These are phyloP conservation scores for Blera fallax DNA, from an alignment of 2,888 invertebrate genomes.

Conservation along the genomic window DNA sequence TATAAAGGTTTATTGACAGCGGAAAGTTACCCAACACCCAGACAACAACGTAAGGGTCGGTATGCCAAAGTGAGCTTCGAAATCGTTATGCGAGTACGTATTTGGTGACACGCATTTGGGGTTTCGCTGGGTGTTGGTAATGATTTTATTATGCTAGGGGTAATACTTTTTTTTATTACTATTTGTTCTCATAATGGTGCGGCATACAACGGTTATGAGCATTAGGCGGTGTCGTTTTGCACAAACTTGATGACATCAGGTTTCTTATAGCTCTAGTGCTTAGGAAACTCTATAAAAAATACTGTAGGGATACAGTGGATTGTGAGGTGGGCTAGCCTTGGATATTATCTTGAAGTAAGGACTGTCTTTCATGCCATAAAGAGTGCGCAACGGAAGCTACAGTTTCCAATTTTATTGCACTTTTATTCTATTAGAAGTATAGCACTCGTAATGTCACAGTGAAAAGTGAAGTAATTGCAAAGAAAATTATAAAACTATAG, in stretches of 20 bases:
- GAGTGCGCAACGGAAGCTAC: no score
- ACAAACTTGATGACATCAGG: neutral
- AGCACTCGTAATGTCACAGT: no score
- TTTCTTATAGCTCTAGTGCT: neutral
- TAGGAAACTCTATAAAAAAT: neutral
- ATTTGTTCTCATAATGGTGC: neutral
- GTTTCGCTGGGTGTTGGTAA: neutral
- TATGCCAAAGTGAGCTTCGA: neutral
- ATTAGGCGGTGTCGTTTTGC: neutral
- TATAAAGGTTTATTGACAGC: conserved; percentile 30
- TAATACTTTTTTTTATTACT: neutral
- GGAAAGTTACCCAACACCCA: neutral
- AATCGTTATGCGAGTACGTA: neutral
- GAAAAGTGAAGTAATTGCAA: no score
- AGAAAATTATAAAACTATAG: no score
- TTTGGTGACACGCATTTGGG: neutral
- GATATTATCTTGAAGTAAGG: no score
- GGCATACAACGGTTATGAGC: neutral
- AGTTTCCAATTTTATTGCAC: no score
- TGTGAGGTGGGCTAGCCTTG: no score
- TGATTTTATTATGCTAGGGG: neutral
- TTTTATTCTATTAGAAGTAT: no score
- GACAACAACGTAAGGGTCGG: neutral
- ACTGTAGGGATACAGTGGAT: no score
- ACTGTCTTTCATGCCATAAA: no score